Evolutionary conservation across 2,113 vertebrate genomes (phyloP), one percentile per base, ranked within the genome.

Genomic region (Panurus biarmicus): DNA sequence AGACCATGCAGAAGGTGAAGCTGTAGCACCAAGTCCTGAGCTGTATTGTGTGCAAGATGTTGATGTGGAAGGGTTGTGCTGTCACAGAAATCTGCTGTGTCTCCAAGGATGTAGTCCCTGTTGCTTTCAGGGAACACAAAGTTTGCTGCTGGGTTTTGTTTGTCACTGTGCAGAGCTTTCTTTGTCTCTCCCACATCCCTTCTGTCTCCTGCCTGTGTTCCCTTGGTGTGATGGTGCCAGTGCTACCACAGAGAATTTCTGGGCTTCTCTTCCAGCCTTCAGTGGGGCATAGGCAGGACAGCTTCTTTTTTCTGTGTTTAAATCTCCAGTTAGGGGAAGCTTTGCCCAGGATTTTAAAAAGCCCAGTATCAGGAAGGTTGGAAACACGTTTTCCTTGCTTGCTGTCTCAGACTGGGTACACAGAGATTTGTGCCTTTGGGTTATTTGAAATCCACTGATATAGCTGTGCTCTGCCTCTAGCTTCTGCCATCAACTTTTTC

Each of bases 61-160:
- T 35, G 40, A 3, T 31, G 58, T 53, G 64, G 61, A 70, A 69
- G 24, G 22, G 19, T 13, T 81, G 18, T 58, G 20, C 29, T 65
- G 44, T n/a, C 54, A 12, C n/a, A 38, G 40, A 45, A 83, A 13
- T 21, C 29, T 11, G 7, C 47, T 36, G 25, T 28, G 18, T 29
- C 72, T 54, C 35, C 72, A 48, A 73, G 69, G 61, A 48, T 0
- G 0, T 12, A 76, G 54, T 8, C 0, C 0, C 20, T 74, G 19
- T 7, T 75, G 26, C 60, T n/a, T 65, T 76, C 1, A 11, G 62
- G 57, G 33, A 26, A 58, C 10, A 0, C 6, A n/a, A 26, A 42
- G 54, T n/a, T 44, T 31, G 29, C 42, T 4, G 25, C 23, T 1
- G 2, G 21, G 2, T 75, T 87, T 75, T 81, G 12, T 61, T 65